A percentile compares a stretch with the other conserved stretches of the same genome.
Evolutionary conservation across 2,113 vertebrate species (phyloP).

Genomic region (Eira barbara): DNA sequence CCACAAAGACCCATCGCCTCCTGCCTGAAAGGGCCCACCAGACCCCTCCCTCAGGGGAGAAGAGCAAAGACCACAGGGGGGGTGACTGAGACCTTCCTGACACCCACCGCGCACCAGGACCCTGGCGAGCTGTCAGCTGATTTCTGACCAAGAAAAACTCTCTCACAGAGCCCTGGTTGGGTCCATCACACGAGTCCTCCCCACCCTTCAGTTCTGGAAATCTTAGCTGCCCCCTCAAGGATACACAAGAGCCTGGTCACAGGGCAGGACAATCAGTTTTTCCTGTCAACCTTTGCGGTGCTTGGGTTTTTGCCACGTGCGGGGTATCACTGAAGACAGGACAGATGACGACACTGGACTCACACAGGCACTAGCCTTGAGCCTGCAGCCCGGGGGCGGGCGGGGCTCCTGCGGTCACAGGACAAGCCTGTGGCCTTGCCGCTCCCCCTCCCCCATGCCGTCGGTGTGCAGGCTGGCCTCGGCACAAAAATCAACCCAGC

Average conservation of each 20-base stretch:
- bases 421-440: fast-evolving
- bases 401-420: background rate
- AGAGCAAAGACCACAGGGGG: background rate
- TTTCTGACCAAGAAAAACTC: background rate
- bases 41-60: background rate
- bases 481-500: background rate
- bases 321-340: background rate
- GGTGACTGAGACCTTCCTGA: background rate
- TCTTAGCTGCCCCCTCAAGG: background rate
- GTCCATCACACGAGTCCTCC: background rate
- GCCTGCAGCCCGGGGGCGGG: fast-evolving
- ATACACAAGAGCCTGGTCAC: background rate
- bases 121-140: background rate
- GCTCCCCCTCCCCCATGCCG: background rate
- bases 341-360: no score
- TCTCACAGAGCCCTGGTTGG: background rate
- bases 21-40: background rate
- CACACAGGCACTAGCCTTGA: fast-evolving
- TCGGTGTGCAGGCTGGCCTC: background rate
- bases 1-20: background rate
- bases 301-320: fast-evolving
- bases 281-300: background rate
- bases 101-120: fast-evolving
- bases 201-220: background rate
- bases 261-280: background rate